Evolutionary conservation across 1,140 invertebrate species (phyloP), one percentile per base, ranked within the genome.

Genomic region (Ostrea denselamellosa): DNA sequence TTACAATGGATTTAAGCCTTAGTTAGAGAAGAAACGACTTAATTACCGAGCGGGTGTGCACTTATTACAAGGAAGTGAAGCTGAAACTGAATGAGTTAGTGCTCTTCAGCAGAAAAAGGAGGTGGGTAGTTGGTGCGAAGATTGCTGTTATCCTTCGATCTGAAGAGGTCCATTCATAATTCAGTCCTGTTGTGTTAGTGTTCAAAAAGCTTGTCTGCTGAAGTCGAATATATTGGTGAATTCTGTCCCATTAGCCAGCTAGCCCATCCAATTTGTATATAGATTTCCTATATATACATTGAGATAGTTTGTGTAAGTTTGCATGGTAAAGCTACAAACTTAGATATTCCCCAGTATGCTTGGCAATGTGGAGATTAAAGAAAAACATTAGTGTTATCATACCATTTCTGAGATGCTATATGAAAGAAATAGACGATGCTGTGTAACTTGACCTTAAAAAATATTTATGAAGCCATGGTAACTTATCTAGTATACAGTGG

Each of bases 1-100:
- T 28, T 77, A 77, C 68, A 77, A 25, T 77, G 68, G 68, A 77
- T 77, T 77, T 77, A 77, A 34, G 28, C 12, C 68, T 14, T 77
- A 28, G 68, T 77, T 77, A 77, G 12, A 77, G 68, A 77, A 34
- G 68, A 28, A 28, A 77, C 68, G 25, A 28, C 68, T 77, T 12
- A 22, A 28, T 77, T 77, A 25, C n/a, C 28, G 28, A 77, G 68
- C 25, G 34, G 68, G 25, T 28, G 9, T 77, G 25, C 68, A 77
- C 68, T 77, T 77, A 62, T 62, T 19, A 62, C 17, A 62, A 19
- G n/a, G 56, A 62, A 62, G 56, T 19, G 56, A 62, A 62, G 34
- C 34, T 44, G 34, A 44, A 44, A 19, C 17, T 19, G 17, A 17
- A 19, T n/a, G n/a, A n/a, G n/a, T n/a, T n/a, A n/a, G n/a, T n/a